Evolutionary conservation across 1,140 invertebrate species (phyloP).

Genomic region (Conus ventricosus): DNA sequence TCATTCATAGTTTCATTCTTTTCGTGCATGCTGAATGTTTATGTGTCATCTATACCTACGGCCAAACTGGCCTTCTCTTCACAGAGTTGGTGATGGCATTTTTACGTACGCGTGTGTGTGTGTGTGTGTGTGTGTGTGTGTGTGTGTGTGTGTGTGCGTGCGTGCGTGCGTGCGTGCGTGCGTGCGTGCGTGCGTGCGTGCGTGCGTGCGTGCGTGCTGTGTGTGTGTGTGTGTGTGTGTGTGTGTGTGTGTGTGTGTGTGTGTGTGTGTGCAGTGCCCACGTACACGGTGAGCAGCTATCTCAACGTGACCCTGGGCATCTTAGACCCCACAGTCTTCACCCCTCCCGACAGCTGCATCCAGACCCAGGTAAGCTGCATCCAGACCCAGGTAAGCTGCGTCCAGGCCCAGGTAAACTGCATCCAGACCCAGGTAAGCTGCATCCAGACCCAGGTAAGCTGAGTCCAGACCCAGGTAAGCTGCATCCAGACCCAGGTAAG

Average conservation of each 20-base stretch:
- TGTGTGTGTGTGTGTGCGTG: constrained; percentile 8
- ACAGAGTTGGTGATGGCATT: no score
- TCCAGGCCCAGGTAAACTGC: no score
- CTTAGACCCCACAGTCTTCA: neutral
- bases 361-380: neutral
- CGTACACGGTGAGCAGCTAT: constrained; percentile 13
- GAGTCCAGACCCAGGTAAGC: no score
- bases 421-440: no score
- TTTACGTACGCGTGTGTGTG: neutral
- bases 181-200: neutral
- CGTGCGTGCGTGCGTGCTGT: neutral
- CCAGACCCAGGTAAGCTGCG: no score
- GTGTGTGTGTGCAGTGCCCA: neutral
- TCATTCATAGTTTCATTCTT: no score
- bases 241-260: neutral
- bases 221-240: neutral
- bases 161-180: neutral
- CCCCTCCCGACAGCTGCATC: neutral
- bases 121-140: neutral
- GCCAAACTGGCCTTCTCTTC: no score
- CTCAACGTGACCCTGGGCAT: constrained; percentile 10
- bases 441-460: no score
- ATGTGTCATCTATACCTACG: no score
- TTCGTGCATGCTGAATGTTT: no score
- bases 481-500: no score